phyloP scores from a whole-genome alignment of 92 coral and sea anemone species.

The Zoanthus solanderi region DNA sequence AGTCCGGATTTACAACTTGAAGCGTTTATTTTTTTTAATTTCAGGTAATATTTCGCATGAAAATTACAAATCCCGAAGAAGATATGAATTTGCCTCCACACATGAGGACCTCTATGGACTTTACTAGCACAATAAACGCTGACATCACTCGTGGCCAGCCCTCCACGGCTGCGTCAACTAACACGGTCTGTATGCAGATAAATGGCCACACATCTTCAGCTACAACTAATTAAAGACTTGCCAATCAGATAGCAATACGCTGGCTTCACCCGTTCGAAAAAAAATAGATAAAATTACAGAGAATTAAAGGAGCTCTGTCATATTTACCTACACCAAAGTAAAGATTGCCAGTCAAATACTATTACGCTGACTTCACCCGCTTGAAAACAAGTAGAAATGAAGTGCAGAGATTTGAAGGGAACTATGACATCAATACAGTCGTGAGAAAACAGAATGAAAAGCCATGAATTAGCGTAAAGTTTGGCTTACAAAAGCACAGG shows the following conservation, averaged over 20 bases:
- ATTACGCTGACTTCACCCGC: too few species aligned
- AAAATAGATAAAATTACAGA: too few species aligned
- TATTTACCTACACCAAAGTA: too few species aligned
- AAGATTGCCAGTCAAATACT: too few species aligned
- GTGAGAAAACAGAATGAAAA: too few species aligned
- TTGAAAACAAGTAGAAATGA: too few species aligned
- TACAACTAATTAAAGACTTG: neutral
- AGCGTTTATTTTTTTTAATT: neutral
- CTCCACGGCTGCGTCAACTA: conserved; percentile 37
- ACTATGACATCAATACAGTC: too few species aligned
- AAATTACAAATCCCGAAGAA: conserved; percentile 38
- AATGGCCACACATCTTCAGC: conserved; percentile 24
- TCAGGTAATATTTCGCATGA: conserved; percentile 39
- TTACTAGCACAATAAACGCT: conserved; percentile 13
- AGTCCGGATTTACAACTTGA: neutral
- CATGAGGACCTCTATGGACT: conserved; percentile 23
- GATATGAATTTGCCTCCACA: conserved; percentile 25
- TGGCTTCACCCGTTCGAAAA: neutral
- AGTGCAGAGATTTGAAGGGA: too few species aligned
- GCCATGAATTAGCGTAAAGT: too few species aligned
- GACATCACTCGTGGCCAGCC: conserved; percentile 28
- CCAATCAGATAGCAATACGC: neutral
- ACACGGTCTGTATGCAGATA: conserved; percentile 35
- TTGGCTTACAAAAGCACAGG: too few species aligned
- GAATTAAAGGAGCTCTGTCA: too few species aligned